Conservation (phyloP, 2,113 vertebrate species). For the Fregata magnificens region DNA sequence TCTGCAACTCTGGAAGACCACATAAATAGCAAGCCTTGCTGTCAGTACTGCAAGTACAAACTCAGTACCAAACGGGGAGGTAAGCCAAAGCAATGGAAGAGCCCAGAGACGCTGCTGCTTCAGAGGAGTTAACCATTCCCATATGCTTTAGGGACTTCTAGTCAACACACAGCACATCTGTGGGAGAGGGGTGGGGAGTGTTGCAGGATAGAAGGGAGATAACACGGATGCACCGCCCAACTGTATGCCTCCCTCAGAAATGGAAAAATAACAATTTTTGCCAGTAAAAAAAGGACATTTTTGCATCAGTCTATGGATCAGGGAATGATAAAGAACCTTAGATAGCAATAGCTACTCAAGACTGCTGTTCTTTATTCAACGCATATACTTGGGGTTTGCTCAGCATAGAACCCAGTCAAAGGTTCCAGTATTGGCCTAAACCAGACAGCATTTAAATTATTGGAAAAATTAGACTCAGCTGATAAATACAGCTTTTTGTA, state of each 20-base stretch:
- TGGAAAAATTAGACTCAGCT: neutral
- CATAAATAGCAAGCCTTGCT: neutral
- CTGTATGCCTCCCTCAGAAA: neutral
- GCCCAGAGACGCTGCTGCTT: neutral
- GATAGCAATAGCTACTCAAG: neutral
- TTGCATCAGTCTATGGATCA: neutral
- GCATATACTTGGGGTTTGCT: neutral
- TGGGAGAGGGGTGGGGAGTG: neutral
- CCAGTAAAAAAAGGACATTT: neutral
- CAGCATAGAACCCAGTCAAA: neutral
- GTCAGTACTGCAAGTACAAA: neutral
- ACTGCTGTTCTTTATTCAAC: neutral
- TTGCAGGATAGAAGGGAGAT: neutral
- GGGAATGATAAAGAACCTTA: neutral
- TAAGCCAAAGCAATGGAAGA: neutral
- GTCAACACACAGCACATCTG: neutral
- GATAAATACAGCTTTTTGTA: neutral
- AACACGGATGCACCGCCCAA: neutral
- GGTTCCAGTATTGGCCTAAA: neutral
- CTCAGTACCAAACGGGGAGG: neutral
- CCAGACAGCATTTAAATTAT: neutral
- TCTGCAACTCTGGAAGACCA: neutral
- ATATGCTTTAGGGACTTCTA: neutral
- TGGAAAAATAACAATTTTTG: neutral
- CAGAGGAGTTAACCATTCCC: neutral